A percentile compares a stretch with the other conserved stretches of the same genome.
These are phyloP conservation scores for Dendrolimus houi DNA, from an alignment of 2,888 invertebrate species.

Conservation along the genomic window DNA sequence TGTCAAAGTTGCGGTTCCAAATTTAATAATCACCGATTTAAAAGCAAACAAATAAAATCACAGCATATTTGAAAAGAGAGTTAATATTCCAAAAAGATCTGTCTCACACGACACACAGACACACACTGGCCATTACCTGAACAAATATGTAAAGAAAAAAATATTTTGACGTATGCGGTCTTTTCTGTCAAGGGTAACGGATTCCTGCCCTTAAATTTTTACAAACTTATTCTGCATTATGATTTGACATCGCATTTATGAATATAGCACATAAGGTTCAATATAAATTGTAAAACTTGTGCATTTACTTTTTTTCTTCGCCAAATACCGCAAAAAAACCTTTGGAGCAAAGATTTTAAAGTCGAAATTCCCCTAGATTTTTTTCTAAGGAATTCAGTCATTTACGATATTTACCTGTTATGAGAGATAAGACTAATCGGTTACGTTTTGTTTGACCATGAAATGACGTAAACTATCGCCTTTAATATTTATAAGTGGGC, in stretches of 20 bases:
- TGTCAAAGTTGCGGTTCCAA: not conserved
- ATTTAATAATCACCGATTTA: not conserved
- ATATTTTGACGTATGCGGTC: constrained; percentile 59
- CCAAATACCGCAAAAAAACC: not conserved
- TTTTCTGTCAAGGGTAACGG: constrained; percentile 49
- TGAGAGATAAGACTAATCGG: constrained; percentile 61
- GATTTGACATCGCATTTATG: constrained; percentile 10
- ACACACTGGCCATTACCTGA: constrained; percentile 52
- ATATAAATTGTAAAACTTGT: not conserved
- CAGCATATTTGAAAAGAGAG: too few relatives aligned
- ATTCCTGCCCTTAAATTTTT: constrained; percentile 30
- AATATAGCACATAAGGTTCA: constrained; percentile 8
- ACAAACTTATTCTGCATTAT: constrained; percentile 12
- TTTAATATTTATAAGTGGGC: not conserved
- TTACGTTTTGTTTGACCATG: constrained; percentile 56
- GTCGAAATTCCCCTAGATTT: not conserved
- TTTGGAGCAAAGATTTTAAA: not conserved
- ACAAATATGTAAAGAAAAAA: constrained; percentile 46
- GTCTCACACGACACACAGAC: constrained; percentile 33
- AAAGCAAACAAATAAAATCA: not conserved
- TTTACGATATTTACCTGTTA: constrained; percentile 44
- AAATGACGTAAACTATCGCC: constrained; percentile 26
- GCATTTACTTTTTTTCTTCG: not conserved
- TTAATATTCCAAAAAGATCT: constrained; percentile 24
- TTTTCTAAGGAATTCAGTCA: not conserved